Conservation (phyloP, 2,113 vertebrate genomes). For the Mungos mungo region DNA sequence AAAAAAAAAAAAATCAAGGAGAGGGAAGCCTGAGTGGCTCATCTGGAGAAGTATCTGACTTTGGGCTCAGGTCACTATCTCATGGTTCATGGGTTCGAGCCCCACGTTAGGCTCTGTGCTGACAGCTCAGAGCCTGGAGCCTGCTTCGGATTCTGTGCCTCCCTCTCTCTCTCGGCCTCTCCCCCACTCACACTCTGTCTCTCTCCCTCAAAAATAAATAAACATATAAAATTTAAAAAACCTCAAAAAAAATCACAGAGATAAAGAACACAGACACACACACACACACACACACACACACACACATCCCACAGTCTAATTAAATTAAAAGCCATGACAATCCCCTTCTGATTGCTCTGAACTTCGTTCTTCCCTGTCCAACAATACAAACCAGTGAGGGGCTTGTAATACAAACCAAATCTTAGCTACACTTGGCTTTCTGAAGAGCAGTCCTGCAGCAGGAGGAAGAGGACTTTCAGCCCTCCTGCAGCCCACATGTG, state of each 20-base stretch:
- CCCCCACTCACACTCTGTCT: no score
- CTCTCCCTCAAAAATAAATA: no score
- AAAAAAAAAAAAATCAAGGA: not conserved
- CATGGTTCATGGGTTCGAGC: no score
- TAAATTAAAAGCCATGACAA: not conserved
- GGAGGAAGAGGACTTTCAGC: no score
- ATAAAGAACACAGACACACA: no score
- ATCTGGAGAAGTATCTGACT: no score
- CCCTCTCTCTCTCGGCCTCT: no score
- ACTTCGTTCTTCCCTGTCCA: not conserved
- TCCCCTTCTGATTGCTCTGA: not conserved
- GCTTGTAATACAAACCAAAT: not conserved
- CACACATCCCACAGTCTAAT: not conserved
- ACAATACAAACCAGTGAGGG: not conserved
- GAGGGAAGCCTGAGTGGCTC: no score
- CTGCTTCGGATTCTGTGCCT: no score
- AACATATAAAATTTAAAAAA: not conserved
- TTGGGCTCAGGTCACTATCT: no score
- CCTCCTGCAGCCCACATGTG: accelerated
- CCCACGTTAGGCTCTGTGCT: no score
- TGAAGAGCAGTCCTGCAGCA: not conserved
- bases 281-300: not conserved
- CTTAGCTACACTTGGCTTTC: not conserved
- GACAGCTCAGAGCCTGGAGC: no score
- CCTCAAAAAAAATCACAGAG: not conserved